These are phyloP conservation scores for Pangasius larnaudii DNA, from an alignment of 2,797 vertebrate species.

Conservation along the genomic window DNA sequence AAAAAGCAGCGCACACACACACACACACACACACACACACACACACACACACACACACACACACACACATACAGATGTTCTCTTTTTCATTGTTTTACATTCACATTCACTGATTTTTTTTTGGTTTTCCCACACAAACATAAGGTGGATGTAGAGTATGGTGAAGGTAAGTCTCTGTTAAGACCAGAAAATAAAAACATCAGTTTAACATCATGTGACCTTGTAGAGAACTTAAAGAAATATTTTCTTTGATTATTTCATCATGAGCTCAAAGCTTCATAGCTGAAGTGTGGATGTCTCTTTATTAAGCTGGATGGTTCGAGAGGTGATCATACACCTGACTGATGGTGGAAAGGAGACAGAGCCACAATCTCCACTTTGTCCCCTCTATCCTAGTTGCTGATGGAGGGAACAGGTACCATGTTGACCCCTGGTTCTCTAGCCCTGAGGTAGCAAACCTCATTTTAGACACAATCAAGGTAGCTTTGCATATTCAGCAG, in stretches of 20 bases:
- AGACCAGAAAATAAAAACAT: conserved; percentile 17
- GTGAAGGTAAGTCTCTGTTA: neutral
- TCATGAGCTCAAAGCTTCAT: neutral
- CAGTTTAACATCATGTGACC: neutral
- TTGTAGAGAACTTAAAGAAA: neutral
- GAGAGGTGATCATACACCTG: neutral
- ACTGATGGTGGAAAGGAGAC: neutral
- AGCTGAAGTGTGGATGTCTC: neutral
- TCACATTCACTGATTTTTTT: conserved; percentile 7
- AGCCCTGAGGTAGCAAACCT: conserved; percentile 63
- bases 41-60: neutral
- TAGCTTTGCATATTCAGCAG: conserved; percentile 67
- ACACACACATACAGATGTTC: neutral
- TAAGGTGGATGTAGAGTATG: conserved; percentile 30
- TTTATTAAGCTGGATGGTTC: neutral
- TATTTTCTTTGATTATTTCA: neutral
- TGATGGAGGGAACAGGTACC: conserved; percentile 21
- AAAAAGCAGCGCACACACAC: conserved; percentile 3
- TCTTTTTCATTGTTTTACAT: conserved; percentile 13
- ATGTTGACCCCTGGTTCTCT: conserved; percentile 52
- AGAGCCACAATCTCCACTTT: neutral
- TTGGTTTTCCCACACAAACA: neutral
- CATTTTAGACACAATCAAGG: conserved; percentile 69
- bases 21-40: neutral
- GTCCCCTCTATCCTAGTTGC: neutral